Evolutionary conservation across 1,140 invertebrate species (phyloP).

Genomic region (Psix sp.): DNA sequence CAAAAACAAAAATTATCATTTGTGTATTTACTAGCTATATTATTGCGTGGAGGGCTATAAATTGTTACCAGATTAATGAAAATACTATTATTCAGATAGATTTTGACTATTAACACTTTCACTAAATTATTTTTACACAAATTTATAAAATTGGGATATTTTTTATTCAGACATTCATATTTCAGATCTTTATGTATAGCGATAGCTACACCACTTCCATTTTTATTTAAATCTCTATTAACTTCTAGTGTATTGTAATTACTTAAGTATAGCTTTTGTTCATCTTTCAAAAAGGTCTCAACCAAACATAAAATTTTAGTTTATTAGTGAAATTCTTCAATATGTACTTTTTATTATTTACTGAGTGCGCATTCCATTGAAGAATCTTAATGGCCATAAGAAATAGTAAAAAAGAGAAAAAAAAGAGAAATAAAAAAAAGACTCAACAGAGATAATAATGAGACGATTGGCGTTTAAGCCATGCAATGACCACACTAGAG

Average conservation of each 20-base stretch:
- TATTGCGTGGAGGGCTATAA: slow-evolving; percentile 12
- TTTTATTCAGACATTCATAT: slow-evolving; percentile 3
- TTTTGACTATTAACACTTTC: slow-evolving; percentile 6
- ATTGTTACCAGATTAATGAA: neutral
- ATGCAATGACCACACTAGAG: no score
- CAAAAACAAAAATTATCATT: slow-evolving; percentile 9
- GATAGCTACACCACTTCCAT: slow-evolving; percentile 1
- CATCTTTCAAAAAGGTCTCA: slow-evolving; percentile 9
- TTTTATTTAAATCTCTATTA: slow-evolving; percentile 2
- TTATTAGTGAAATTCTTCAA: slow-evolving; percentile 5
- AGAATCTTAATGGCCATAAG: slow-evolving; percentile 12
- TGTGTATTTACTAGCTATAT: neutral
- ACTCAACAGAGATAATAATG: no score
- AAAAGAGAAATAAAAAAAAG: no score
- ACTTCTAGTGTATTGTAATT: neutral
- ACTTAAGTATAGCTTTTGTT: neutral
- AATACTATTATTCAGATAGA: neutral
- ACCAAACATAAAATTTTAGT: slow-evolving; percentile 13
- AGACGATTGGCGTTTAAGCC: no score
- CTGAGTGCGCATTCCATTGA: slow-evolving; percentile 15
- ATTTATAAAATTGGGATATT: neutral
- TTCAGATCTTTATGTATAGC: slow-evolving; percentile 6
- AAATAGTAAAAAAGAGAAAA: neutral
- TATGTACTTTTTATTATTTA: slow-evolving; percentile 3
- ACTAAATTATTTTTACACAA: slow-evolving; percentile 3